A percentile compares a stretch with the other conserved stretches of the same genome.
Evolutionary conservation across 2,888 invertebrate genomes (phyloP).

Genomic region (Euphydryas editha): DNA sequence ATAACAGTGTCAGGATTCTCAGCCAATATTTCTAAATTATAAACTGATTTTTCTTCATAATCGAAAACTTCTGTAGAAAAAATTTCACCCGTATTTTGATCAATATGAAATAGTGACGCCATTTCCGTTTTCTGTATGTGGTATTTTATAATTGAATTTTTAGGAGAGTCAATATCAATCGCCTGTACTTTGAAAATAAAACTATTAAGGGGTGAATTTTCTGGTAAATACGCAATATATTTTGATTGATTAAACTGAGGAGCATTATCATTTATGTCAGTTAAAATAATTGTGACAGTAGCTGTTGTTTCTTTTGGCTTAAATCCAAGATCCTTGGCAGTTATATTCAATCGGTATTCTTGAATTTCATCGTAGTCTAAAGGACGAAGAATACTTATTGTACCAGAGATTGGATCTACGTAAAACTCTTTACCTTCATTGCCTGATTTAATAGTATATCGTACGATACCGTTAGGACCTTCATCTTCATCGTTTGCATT

Average conservation of each 20-base stretch:
- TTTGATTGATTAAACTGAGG: constrained; percentile 91
- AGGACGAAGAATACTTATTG: constrained; percentile 89
- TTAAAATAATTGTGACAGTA: constrained; percentile 92
- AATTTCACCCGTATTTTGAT: constrained; percentile 89
- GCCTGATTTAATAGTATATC: constrained; percentile 92
- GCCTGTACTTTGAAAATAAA: constrained; percentile 90
- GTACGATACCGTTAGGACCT: constrained; percentile 95
- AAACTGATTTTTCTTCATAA: constrained; percentile 91
- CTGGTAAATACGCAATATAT: constrained; percentile 91
- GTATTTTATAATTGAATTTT: constrained; percentile 93
- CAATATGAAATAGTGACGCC: constrained; percentile 90
- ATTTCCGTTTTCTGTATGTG: constrained; percentile 89
- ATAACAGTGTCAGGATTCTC: constrained; percentile 93
- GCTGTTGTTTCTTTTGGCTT: constrained; percentile 90
- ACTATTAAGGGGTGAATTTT: constrained; percentile 91
- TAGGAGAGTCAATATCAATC: constrained; percentile 93
- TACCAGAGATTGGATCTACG: constrained; percentile 90
- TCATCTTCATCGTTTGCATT: constrained; percentile 93
- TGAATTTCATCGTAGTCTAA: constrained; percentile 94
- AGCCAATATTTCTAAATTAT: constrained; percentile 90
- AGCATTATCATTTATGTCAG: constrained; percentile 97
- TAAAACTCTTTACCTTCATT: constrained; percentile 91
- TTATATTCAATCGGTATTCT: constrained; percentile 93
- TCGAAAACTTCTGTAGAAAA: constrained; percentile 91
- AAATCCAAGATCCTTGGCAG: constrained; percentile 94